phyloP scores from a whole-genome alignment of 2,888 invertebrate species.

The Agapostemon virescens region DNA sequence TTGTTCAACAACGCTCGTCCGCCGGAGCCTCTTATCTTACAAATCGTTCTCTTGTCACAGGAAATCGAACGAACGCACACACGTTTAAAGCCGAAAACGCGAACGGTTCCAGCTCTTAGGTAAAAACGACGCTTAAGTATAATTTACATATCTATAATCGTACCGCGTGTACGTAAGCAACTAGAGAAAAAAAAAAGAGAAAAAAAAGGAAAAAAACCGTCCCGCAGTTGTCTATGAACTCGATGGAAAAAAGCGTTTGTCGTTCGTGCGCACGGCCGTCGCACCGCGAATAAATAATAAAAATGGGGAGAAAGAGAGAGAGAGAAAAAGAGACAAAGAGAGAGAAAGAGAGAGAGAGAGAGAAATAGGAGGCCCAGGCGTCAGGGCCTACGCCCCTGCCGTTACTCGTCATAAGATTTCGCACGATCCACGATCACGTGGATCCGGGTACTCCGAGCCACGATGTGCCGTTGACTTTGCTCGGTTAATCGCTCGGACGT shows the following conservation, averaged over 20 bases:
- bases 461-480: conserved; percentile 47
- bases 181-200: conserved; percentile 50
- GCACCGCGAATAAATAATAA: conserved; percentile 54
- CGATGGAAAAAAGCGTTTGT: conserved; percentile 36
- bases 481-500: conserved; percentile 56
- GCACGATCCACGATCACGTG: conserved; percentile 24
- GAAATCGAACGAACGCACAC: conserved; percentile 45
- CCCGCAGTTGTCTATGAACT: conserved; percentile 58
- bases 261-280: conserved; percentile 45
- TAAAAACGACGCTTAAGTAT: conserved; percentile 53
- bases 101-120: conserved; percentile 41
- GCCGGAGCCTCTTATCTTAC: conserved; percentile 56
- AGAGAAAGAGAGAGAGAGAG: background rate
- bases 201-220: conserved; percentile 51
- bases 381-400: conserved; percentile 26
- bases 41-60: conserved; percentile 53
- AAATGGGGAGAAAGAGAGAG: background rate
- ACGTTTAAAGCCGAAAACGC: conserved; percentile 31
- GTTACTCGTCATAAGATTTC: conserved; percentile 42
- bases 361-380: conserved; percentile 13
- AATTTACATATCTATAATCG: conserved; percentile 51
- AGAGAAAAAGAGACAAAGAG: background rate
- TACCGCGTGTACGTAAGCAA: conserved; percentile 42
- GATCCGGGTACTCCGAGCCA: conserved; percentile 47
- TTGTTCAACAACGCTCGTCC: conserved; percentile 34